Percentiles rank a stretch among this genome's conserved stretches.
phyloP scores from a whole-genome alignment of 2,113 vertebrate species.

The Gallinago jamesoni region DNA sequence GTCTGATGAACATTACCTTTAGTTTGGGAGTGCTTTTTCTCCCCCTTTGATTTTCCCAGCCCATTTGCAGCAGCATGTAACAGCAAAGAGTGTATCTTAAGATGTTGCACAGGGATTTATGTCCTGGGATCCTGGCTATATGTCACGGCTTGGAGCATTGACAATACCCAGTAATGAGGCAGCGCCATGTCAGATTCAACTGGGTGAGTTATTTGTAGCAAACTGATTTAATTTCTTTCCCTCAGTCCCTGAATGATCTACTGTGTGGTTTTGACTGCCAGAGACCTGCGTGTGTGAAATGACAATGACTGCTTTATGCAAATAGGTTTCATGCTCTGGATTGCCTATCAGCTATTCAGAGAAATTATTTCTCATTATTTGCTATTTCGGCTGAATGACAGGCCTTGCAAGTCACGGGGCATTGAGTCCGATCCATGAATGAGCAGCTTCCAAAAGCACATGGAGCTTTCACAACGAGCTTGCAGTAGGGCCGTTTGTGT shows the following conservation, averaged over 20 bases:
- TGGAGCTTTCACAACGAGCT: not conserved
- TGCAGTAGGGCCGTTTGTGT: fast-evolving
- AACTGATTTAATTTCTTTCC: constrained; percentile 31
- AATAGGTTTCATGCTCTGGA: not conserved
- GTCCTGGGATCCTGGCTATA: not conserved
- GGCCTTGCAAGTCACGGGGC: not conserved
- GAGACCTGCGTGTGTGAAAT: constrained; percentile 24
- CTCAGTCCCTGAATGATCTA: not conserved
- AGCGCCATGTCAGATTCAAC: not conserved
- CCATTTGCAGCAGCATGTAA: not conserved
- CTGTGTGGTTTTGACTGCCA: constrained; percentile 12
- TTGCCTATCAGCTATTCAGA: not conserved
- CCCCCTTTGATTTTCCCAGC: not conserved
- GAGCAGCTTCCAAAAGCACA: not conserved
- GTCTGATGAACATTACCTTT: not conserved
- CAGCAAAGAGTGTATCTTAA: fast-evolving
- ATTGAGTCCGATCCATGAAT: not conserved
- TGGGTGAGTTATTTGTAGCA: constrained; percentile 25
- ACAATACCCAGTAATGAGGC: not conserved
- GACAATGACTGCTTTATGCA: constrained; percentile 31
- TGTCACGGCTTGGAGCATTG: not conserved
- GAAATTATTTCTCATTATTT: constrained; percentile 44
- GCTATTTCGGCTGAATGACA: not conserved
- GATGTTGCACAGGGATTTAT: not conserved
- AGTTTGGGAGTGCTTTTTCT: not conserved